These are phyloP conservation scores for Heliconius himera DNA, from an alignment of 1,140 invertebrate species.

Conservation along the genomic window DNA sequence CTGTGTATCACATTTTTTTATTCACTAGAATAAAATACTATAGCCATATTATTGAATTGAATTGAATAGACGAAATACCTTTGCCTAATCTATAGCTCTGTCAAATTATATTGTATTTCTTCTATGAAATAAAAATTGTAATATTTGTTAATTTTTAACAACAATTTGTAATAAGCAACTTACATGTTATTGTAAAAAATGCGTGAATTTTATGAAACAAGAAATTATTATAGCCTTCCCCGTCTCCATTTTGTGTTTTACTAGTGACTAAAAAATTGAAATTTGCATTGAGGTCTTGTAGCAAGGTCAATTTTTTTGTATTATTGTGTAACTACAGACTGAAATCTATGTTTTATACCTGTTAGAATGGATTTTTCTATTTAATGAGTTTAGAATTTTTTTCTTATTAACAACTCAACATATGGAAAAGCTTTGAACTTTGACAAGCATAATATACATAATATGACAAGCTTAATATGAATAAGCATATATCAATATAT, in stretches of 20 bases:
- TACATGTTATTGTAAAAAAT: neutral
- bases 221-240: neutral
- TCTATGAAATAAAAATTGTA: neutral
- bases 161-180: neutral
- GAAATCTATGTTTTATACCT: slow-evolving; percentile 7
- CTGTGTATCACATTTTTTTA: slow-evolving; percentile 55
- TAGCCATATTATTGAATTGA: neutral
- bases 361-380: neutral
- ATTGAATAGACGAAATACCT: neutral
- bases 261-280: slow-evolving; percentile 40
- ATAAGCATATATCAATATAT: no score
- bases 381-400: neutral
- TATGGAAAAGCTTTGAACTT: neutral
- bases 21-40: slow-evolving; percentile 49
- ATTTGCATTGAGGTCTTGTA: slow-evolving; percentile 33
- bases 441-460: neutral
- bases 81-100: neutral
- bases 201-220: neutral
- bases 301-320: slow-evolving; percentile 22
- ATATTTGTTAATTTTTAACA: neutral
- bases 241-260: neutral
- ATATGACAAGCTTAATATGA: no score
- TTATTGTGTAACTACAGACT: slow-evolving; percentile 18
- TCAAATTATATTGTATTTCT: neutral
- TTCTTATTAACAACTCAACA: neutral